A percentile compares a stretch with the other conserved stretches of the same genome.
Evolutionary conservation across 2,888 invertebrate genomes (phyloP).

Genomic region (Tanaodytes sp.): DNA sequence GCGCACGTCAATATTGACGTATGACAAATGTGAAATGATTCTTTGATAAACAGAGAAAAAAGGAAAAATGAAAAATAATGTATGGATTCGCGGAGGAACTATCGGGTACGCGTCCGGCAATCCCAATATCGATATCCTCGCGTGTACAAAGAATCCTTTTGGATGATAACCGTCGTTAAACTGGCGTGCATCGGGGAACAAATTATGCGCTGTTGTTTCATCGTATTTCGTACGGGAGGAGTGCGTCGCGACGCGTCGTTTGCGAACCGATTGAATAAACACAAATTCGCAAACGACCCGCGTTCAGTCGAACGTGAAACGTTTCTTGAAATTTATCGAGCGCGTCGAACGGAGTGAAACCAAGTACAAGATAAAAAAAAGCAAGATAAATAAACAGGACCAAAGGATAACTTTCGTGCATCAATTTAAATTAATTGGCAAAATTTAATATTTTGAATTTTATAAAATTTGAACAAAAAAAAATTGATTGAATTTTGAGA

Average conservation of each 20-base stretch:
- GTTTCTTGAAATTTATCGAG: conserved; percentile 63
- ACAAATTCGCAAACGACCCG: conserved; percentile 24
- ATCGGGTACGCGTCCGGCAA: too few relatives aligned
- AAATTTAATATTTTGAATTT: too few relatives aligned
- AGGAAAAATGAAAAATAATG: too few relatives aligned
- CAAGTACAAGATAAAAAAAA: conserved; percentile 12
- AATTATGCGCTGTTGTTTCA: conserved; percentile 54
- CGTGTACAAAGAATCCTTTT: too few relatives aligned
- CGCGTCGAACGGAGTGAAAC: conserved; percentile 46
- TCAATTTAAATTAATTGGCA: too few relatives aligned
- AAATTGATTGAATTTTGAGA: conserved; percentile 17
- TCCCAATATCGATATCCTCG: too few relatives aligned
- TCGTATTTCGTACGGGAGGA: conserved; percentile 60
- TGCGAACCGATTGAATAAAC: conserved; percentile 30
- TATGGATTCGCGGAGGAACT: too few relatives aligned
- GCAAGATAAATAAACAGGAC: conserved; percentile 16
- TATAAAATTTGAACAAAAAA: conserved; percentile 27
- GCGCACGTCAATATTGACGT: too few relatives aligned
- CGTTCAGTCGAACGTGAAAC: conserved; percentile 48
- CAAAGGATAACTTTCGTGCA: too few relatives aligned
- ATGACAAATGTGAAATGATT: too few relatives aligned
- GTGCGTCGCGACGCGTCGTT: conserved; percentile 39
- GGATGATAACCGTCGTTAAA: too few relatives aligned
- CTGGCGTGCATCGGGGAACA: conserved; percentile 31
- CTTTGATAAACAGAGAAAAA: too few relatives aligned